Evolutionary conservation across 2,888 invertebrate genomes (phyloP).

Genomic region (Stenolophus ochropezus): DNA sequence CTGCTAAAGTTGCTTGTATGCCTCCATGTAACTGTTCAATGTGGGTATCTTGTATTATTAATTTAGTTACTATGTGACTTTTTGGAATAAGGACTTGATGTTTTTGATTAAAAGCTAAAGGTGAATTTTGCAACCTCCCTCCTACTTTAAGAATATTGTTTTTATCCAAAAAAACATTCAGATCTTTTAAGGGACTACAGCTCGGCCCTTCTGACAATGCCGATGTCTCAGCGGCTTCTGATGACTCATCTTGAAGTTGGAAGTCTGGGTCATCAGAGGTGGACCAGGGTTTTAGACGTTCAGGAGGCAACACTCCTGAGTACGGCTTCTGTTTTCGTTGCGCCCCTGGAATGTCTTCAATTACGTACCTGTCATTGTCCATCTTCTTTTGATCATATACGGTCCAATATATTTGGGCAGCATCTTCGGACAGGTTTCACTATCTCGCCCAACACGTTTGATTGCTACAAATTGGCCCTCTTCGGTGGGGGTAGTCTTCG

Average conservation of each 20-base stretch:
- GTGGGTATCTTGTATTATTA: not conserved
- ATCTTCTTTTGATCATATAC: not conserved
- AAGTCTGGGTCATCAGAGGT: not conserved
- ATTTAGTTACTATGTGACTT: not conserved
- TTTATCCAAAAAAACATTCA: not conserved
- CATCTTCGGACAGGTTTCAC: not conserved
- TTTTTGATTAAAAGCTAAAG: not conserved
- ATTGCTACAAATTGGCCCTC: not conserved
- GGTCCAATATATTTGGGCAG: not conserved
- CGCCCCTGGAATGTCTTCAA: not conserved
- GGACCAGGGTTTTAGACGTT: not conserved
- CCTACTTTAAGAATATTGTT: not conserved
- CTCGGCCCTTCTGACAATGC: not conserved
- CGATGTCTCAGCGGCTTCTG: not conserved
- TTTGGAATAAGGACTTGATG: conserved; percentile 2
- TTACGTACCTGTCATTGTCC: not conserved
- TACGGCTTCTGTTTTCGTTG: not conserved
- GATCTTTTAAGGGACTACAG: too few species aligned
- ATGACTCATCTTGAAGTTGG: not conserved
- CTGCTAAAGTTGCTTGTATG: not conserved
- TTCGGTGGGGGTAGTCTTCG: not conserved
- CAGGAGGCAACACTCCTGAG: not conserved
- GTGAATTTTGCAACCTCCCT: not conserved
- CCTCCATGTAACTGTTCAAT: conserved; percentile 9
- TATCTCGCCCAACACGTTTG: not conserved